Evolutionary conservation across 2,797 vertebrate species (phyloP), one percentile per base, ranked within the genome.

Genomic region (Sebastes baramenuke): DNA sequence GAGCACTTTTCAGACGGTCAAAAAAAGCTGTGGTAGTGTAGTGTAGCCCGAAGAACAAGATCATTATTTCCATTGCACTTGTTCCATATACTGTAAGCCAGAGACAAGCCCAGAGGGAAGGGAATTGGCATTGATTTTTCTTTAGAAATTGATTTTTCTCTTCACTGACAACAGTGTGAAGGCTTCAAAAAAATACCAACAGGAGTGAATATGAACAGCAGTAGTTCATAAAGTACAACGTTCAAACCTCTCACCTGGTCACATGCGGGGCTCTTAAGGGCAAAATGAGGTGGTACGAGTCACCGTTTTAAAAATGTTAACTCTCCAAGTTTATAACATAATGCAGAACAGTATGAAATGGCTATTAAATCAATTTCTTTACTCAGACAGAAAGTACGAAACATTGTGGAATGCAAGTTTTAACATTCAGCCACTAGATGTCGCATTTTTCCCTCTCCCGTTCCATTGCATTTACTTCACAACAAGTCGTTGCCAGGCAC

Each of bases 51-150:
- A 80, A 93, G 92, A 93, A 93, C 89, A 92, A 89, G 82, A 90
- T 90, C 87, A 91, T 92, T 93, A 94, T 92, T 93, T 94, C 88
- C 86, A 93, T 89, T 83, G 85, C 91, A 93, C 91, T 94, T 92
- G 89, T 91, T 94, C 91, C 85, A 89, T 91, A 88, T 87, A 92
- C 85, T 92, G 87, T 87, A 91, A 91, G 90, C 72, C 81, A 83
- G 79, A 91, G 87, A 89, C 89, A 78, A 82, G 80, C 82, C 82
- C 84, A 70, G 75, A 90, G 87, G 88, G 85, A 89, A 87, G 75
- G 79, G 91, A 93, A 94, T 94, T 94, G 91, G 79, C 91, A 94
- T 94, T 92, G 94, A 94, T 94, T 94, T 94, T 92, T 92, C 87
- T 90, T 94, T 86, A 93, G 87, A 92, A 93, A 93, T 92, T 81